phyloP scores from a whole-genome alignment of 2,888 invertebrate genomes.

The Dione vanillae region DNA sequence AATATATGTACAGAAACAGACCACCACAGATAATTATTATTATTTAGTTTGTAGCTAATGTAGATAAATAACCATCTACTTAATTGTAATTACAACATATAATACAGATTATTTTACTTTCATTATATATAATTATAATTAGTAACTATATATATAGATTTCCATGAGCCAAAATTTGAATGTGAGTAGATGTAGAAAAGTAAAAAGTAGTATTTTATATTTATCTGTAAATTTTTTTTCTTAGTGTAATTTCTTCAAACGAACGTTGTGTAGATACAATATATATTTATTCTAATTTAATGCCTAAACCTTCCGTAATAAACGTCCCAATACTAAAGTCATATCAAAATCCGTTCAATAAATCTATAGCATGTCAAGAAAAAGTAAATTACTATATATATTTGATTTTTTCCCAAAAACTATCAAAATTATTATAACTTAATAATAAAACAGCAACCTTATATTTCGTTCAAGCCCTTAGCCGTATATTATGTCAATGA shows the following conservation, averaged over 20 bases:
- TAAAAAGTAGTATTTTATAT: neutral
- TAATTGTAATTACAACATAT: neutral
- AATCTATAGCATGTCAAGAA: conserved; percentile 4
- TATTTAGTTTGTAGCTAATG: too few species aligned
- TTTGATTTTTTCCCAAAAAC: neutral
- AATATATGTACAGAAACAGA: neutral
- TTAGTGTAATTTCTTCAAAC: too few species aligned
- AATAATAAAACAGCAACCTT: too few species aligned
- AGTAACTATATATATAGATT: neutral
- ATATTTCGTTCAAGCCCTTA: too few species aligned
- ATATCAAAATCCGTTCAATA: conserved; percentile 35
- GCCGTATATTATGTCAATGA: too few species aligned
- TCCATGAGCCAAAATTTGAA: neutral
- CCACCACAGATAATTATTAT: too few species aligned
- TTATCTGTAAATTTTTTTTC: neutral
- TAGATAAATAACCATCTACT: neutral
- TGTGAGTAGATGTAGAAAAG: neutral
- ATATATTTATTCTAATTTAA: neutral
- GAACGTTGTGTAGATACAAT: too few species aligned
- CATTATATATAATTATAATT: neutral
- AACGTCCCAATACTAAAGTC: conserved; percentile 39
- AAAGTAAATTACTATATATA: neutral
- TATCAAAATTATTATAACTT: too few species aligned
- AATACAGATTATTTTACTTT: neutral
- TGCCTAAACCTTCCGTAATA: neutral